Conservation (phyloP, 2,797 vertebrate genomes). For the Rachycentron canadum region DNA sequence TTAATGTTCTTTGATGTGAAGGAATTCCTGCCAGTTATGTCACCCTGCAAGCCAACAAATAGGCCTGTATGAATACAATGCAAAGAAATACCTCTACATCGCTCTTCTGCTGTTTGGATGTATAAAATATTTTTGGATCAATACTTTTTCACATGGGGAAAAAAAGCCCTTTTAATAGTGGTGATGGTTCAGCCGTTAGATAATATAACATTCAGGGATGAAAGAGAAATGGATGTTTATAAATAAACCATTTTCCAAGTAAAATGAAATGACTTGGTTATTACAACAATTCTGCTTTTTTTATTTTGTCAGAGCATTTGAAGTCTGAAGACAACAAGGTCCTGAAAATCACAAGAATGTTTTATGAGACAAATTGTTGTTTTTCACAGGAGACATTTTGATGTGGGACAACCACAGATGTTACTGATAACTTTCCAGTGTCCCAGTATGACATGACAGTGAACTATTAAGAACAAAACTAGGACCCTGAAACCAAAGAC, state of each 20-base stretch:
- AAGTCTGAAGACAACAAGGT: not conserved
- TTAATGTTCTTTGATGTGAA: slow-evolving; percentile 29
- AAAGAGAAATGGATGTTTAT: not conserved
- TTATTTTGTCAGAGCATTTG: not conserved
- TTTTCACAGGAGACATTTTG: not conserved
- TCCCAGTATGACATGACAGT: not conserved
- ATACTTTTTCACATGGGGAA: not conserved
- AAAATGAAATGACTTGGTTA: too few species aligned
- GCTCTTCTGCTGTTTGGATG: not conserved
- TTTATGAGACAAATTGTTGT: too few species aligned
- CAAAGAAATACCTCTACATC: not conserved
- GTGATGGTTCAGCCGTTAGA: not conserved
- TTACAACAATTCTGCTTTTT: too few species aligned
- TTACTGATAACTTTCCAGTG: not conserved
- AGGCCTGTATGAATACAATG: not conserved
- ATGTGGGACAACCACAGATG: not conserved
- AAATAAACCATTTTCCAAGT: not conserved
- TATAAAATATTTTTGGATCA: not conserved
- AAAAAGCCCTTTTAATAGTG: not conserved
- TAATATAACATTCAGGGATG: too few species aligned
- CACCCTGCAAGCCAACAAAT: not conserved
- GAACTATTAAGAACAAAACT: not conserved
- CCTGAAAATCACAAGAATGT: too few species aligned
- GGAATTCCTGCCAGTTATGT: slow-evolving; percentile 39
- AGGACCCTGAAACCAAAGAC: not conserved